These are phyloP conservation scores for Melinopterus prodromus DNA, from an alignment of 2,888 invertebrate species.

Conservation along the genomic window DNA sequence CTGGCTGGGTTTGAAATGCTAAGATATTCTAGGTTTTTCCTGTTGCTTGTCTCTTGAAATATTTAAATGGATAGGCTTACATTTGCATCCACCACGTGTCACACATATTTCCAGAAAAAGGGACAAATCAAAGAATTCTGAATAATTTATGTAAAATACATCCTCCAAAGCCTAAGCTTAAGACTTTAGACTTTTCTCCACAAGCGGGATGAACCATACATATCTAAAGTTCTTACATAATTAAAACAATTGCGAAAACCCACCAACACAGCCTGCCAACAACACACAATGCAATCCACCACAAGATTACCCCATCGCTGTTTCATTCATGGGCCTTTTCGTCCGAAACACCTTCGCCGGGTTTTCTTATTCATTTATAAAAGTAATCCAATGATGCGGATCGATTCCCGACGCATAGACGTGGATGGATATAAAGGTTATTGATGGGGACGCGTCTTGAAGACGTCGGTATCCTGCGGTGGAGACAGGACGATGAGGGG, in stretches of 20 bases:
- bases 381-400: not conserved
- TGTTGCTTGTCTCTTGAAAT: not conserved
- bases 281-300: no score
- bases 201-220: no score
- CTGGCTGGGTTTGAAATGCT: not conserved
- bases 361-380: not conserved
- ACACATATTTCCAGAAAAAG: not conserved
- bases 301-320: no score
- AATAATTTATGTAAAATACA: no score
- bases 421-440: not conserved
- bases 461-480: slow-evolving; percentile 4
- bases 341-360: no score
- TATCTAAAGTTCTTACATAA: no score
- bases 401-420: not conserved
- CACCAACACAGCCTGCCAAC: no score
- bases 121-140: not conserved
- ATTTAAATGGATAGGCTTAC: not conserved
- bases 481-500: not conserved
- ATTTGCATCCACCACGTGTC: not conserved
- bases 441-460: not conserved
- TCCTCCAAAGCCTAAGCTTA: no score
- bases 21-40: not conserved
- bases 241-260: no score
- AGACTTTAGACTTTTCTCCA: no score
- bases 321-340: no score